Conservation (phyloP, 2,797 vertebrate genomes). For the Harpagifer antarcticus region DNA sequence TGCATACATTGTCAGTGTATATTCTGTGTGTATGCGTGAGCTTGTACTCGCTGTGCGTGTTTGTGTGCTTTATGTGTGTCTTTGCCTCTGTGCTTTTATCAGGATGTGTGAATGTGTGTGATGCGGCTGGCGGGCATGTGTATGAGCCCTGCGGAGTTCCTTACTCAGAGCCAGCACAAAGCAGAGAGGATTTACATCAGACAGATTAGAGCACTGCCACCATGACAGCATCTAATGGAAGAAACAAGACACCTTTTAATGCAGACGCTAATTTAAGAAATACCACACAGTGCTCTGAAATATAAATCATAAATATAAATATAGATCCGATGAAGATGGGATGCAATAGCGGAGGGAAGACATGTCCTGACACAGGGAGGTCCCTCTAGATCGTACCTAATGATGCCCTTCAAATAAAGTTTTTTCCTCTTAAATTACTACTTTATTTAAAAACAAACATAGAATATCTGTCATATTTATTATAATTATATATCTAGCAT, state of each 20-base stretch:
- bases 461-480: not conserved
- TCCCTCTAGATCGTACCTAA: slow-evolving; percentile 16
- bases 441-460: not conserved
- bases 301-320: slow-evolving; percentile 67
- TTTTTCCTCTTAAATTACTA: not conserved
- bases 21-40: slow-evolving; percentile 1
- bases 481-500: not conserved
- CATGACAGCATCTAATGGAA: slow-evolving; percentile 80
- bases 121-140: slow-evolving; percentile 41
- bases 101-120: slow-evolving; percentile 35
- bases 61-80: slow-evolving; percentile 3
- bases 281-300: slow-evolving; percentile 65
- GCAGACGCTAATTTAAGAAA: slow-evolving; percentile 81
- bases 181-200: slow-evolving; percentile 76
- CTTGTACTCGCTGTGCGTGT: not conserved
- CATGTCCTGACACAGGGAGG: slow-evolving; percentile 29
- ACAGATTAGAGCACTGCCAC: slow-evolving; percentile 65
- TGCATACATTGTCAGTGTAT: slow-evolving; percentile 34
- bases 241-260: slow-evolving; percentile 81
- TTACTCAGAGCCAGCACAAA: slow-evolving; percentile 69
- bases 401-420: slow-evolving; percentile 2
- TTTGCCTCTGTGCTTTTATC: slow-evolving; percentile 5
- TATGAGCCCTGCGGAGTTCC: slow-evolving; percentile 72
- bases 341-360: slow-evolving; percentile 28
- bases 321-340: slow-evolving; percentile 43